Base-by-base conservation (phyloP, 2,113 vertebrate genomes). In the Crocuta crocuta region DNA sequence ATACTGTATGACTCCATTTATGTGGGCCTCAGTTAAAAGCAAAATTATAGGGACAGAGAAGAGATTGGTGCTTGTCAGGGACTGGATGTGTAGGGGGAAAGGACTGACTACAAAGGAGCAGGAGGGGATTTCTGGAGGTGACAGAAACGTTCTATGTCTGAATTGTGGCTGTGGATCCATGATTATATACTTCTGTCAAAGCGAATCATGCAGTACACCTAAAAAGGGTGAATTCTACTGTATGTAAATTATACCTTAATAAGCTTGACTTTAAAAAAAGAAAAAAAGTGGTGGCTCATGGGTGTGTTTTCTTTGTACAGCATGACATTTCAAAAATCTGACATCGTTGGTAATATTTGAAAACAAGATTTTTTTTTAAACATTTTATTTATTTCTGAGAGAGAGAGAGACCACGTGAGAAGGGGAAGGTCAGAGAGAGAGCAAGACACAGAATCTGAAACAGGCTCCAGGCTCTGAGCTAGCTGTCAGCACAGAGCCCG, bases 311-410 rank as follows among this genome's bases (percentile, higher is more conserved):
- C 53, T 96, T 87, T 73, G 31, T 82, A 89, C 17, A 35, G 78
- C 50, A 86, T 91, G 90, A 95, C 89, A 76, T 96, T 96, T 97
- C 71, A 83, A 89, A 97, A 76, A 43, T 86, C 79, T 82, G 71
- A 91, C 95, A 93, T 61, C 33, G 48, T 28, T 79, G 39, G 10
- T 95, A 68, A 93, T 82, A 96, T 97, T 58, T 95, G 78, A 95
- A 97, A 94, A 94, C 39, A 93, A 95, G 68, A 89, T 19, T 83
- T 88, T 73, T 39, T 39, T 39, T 39, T 39, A 3, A 39, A 4
- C 39, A 39, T 39, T 39, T 39, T 39, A 39, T 39, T 39, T 39
- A 39, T 39, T 39, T 39, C 39, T 39, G 39, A 39, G 39, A 39
- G 39, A 39, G 39, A 39, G 39, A 39, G 39, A 39, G 39, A 39